A percentile compares a stretch with the other conserved stretches of the same genome.
Conservation (phyloP, 2,888 invertebrate species). For the Caprella mutica region DNA sequence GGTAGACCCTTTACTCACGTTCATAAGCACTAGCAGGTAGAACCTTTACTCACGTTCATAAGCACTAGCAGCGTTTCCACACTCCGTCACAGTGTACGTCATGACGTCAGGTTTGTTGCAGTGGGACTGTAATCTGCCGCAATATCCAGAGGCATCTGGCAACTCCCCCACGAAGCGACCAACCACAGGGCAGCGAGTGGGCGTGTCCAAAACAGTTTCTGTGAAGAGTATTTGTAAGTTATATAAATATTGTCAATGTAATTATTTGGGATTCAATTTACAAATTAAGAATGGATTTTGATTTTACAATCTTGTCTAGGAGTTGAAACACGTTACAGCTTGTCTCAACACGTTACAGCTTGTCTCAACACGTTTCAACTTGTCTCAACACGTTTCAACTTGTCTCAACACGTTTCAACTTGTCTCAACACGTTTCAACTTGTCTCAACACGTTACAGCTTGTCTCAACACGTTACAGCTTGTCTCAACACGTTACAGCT, state of each 20-base stretch:
- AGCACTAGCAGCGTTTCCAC: conserved; percentile 17
- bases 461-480: no score
- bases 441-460: no score
- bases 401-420: no score
- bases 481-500: no score
- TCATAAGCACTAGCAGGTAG: no score
- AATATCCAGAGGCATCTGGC: conserved; percentile 49
- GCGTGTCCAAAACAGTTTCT: conserved; percentile 34
- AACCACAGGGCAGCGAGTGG: conserved; percentile 53
- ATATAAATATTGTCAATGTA: neutral
- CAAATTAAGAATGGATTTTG: neutral
- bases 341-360: no score
- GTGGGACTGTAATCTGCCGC: conserved; percentile 54
- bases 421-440: no score
- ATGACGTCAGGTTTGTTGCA: conserved; percentile 53
- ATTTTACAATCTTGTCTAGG: no score
- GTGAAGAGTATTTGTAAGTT: neutral
- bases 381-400: no score
- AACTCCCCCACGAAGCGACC: conserved; percentile 54
- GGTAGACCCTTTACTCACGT: no score
- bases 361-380: no score
- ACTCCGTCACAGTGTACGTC: conserved; percentile 49
- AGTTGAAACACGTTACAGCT: no score
- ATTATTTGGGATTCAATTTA: neutral
- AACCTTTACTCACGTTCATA: conserved; percentile 34